Conservation (phyloP, 2,888 invertebrate species). For the Lacanobia wlatinum region DNA sequence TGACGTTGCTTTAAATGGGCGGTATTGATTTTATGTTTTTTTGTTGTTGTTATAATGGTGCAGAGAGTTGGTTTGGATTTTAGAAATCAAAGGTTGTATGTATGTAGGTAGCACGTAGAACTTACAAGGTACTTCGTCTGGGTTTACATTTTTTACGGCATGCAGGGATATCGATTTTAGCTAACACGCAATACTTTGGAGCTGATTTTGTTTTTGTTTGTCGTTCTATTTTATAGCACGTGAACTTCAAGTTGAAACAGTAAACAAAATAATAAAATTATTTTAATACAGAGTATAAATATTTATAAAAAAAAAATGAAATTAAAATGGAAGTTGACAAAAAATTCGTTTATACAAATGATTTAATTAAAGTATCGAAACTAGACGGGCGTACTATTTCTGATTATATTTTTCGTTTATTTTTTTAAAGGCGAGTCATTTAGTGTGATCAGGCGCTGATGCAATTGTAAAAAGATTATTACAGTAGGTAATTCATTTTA, state of each 20-base stretch:
- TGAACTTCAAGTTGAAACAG: not conserved
- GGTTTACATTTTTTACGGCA: not conserved
- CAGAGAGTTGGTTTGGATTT: not conserved
- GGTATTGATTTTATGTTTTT: slow-evolving; percentile 10
- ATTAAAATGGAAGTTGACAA: not conserved
- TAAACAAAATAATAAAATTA: not conserved
- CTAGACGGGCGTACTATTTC: not conserved
- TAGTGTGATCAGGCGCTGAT: slow-evolving; percentile 13
- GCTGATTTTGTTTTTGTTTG: not conserved
- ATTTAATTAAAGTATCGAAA: not conserved
- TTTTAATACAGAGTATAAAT: not conserved
- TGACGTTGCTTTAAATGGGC: slow-evolving; percentile 5
- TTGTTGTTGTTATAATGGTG: not conserved
- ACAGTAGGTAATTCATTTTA: not conserved
- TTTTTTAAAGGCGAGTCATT: not conserved
- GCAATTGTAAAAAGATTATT: slow-evolving; percentile 8
- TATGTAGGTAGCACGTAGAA: not conserved
- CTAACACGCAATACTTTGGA: slow-evolving; percentile 13
- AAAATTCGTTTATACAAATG: not conserved
- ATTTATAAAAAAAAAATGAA: not conserved
- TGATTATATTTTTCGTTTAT: not conserved
- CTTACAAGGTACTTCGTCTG: not conserved
- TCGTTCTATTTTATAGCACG: not conserved
- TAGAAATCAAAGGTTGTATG: not conserved
- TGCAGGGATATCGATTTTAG: slow-evolving; percentile 18